Evolutionary conservation across 2,797 vertebrate species (phyloP), one percentile per base, ranked within the genome.

Genomic region (Halcyon chelicuti): DNA sequence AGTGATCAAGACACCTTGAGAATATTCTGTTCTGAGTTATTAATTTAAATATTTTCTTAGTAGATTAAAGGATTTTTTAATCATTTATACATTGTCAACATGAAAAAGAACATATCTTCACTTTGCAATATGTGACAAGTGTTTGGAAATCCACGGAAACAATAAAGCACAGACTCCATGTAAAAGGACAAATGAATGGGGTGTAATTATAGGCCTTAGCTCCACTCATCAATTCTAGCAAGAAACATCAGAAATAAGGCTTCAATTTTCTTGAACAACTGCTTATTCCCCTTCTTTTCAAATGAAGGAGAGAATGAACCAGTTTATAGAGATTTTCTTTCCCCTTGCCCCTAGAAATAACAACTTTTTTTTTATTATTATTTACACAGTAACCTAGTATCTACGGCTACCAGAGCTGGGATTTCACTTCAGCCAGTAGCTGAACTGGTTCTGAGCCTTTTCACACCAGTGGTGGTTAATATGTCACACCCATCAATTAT

Each of bases 381-480:
- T 84, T 72, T 47, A 35, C 31, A 10, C 7, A 28, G 19, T 54
- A 81, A 58, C 3, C 66, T 40, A 46, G 23, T 10, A 55, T 12
- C 16, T 74, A 47, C 16, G 19, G 31, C 25, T 91, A 37, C 15
- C 5, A 46, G 49, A 7, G 17, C 25, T 60, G 35, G 37, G 44
- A 63, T 71, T 67, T 82, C 33, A 31, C 57, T 60, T 63, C 57
- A 87, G 33, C 67, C 77, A 80, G 63, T 61, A 72, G 68, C 46
- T 74, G 75, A 95, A 83, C 65, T 54, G 80, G 44, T 95, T 76
- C 60, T 91, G 67, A 68, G 81, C 72, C 65, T 51, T 52, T 85
- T 85, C 75, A 63, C 54, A 80, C 84, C 54, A 57, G 15, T 16
- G 46, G 33, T 86, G 65, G 71, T 83, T 82, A 65, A 52, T 10